These are phyloP conservation scores for Sipha maydis DNA, from an alignment of 2,888 invertebrate species.

Conservation along the genomic window DNA sequence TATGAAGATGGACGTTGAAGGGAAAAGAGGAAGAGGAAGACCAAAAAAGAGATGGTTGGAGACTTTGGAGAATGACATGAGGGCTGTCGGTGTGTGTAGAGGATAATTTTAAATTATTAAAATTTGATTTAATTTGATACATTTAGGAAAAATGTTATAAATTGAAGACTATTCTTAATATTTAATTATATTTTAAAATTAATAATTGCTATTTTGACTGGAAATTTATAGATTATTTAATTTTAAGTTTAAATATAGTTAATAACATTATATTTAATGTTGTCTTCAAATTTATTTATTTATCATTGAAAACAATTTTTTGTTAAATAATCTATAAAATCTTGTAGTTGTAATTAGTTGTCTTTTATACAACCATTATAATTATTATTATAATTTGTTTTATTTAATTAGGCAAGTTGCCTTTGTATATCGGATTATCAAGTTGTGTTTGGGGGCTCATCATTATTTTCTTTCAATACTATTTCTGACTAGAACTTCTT, in stretches of 20 bases:
- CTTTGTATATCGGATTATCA: slow-evolving; percentile 87
- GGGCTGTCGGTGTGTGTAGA: no score
- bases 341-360: slow-evolving; percentile 9
- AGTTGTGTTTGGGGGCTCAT: slow-evolving; percentile 88
- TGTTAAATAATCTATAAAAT: not conserved
- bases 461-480: slow-evolving; percentile 78
- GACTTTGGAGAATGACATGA: no score
- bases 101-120: no score
- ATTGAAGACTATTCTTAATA: not conserved
- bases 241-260: not conserved
- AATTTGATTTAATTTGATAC: no score
- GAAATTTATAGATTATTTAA: not conserved
- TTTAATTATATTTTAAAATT: not conserved
- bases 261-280: not conserved
- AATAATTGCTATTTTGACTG: not conserved
- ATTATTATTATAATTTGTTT: slow-evolving; percentile 64
- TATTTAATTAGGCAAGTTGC: slow-evolving; percentile 71
- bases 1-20: no score
- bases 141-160: not conserved
- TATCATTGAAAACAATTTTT: not conserved
- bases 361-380: slow-evolving; percentile 66
- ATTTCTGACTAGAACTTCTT: slow-evolving; percentile 71
- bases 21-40: no score
- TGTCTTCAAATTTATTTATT: not conserved
- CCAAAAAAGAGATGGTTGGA: no score